A percentile compares a stretch with the other conserved stretches of the same genome.
Conservation (phyloP, 2,113 vertebrate genomes). For the Mellivora capensis region DNA sequence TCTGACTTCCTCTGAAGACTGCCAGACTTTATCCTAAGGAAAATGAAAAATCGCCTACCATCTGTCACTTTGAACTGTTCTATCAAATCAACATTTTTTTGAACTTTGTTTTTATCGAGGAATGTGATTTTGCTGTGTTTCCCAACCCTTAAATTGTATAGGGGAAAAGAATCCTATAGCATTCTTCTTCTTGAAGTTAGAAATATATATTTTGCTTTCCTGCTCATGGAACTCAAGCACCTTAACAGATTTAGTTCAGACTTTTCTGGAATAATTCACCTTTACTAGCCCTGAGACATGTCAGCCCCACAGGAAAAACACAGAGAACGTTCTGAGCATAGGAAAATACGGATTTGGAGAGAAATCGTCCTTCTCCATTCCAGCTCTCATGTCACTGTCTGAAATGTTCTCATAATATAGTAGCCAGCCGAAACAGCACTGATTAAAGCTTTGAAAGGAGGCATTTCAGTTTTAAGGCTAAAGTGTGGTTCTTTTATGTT, state of each 20-base stretch:
- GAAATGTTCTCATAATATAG: background rate
- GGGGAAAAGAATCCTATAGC: conserved; percentile 14
- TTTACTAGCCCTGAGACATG: background rate
- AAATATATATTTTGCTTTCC: conserved; percentile 59
- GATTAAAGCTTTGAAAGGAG: conserved; percentile 18
- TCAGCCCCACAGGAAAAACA: conserved; percentile 28
- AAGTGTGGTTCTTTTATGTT: conserved; percentile 25
- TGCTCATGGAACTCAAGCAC: conserved; percentile 34
- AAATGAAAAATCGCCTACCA: conserved; percentile 52
- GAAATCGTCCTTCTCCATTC: conserved; percentile 13
- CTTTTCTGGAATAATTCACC: conserved; percentile 49
- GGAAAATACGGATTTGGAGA: conserved; percentile 27
- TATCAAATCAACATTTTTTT: conserved; percentile 62
- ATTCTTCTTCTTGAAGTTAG: conserved; percentile 49
- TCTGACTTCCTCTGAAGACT: conserved; percentile 41
- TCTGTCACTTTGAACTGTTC: conserved; percentile 61
- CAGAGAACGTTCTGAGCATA: background rate
- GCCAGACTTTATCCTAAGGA: conserved; percentile 50
- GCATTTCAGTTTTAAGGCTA: background rate
- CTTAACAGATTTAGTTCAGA: conserved; percentile 46
- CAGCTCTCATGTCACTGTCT: background rate
- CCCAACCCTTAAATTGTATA: conserved; percentile 28
- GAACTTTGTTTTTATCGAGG: conserved; percentile 59
- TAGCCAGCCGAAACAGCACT: background rate
- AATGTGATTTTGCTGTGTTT: conserved; percentile 60